A percentile compares a stretch with the other conserved stretches of the same genome.
Evolutionary conservation across 2,113 vertebrate species (phyloP).

Genomic region (Mirza zaza): DNA sequence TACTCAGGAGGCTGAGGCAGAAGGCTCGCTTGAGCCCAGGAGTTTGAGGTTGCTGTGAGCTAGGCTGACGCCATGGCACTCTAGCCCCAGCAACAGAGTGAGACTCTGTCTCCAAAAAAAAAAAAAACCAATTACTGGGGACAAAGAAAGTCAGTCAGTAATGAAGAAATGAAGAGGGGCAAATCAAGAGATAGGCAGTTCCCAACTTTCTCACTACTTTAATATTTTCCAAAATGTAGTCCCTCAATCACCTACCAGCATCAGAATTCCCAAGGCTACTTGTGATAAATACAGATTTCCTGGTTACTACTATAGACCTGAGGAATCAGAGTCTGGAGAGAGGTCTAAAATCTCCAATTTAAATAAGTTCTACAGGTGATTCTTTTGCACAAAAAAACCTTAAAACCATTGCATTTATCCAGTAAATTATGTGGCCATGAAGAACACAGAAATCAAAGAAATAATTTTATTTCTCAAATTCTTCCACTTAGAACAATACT

Average conservation of each 20-base stretch:
- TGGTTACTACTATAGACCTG: background rate
- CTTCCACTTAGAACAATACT: background rate
- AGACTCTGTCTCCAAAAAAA: too few species aligned
- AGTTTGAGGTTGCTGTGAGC: too few species aligned
- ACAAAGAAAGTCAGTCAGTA: background rate
- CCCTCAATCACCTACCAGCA: background rate
- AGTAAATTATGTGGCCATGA: background rate
- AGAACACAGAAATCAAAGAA: slow-evolving; percentile 12
- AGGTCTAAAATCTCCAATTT: background rate
- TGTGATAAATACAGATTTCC: background rate
- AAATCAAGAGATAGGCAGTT: background rate
- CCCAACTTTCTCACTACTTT: slow-evolving; percentile 12
- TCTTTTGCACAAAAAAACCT: background rate
- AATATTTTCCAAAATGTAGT: background rate
- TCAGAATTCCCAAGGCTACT: slow-evolving; percentile 5
- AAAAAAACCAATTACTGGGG: background rate
- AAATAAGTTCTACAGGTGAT: background rate
- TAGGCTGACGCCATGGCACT: too few species aligned
- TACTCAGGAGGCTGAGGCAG: too few species aligned
- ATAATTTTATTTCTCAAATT: slow-evolving; percentile 37
- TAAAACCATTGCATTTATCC: background rate
- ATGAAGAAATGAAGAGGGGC: background rate
- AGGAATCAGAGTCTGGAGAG: background rate
- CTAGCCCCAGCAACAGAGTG: too few species aligned
- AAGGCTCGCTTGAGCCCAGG: too few species aligned